Percentiles rank a stretch among this genome's conserved stretches.
Conservation (phyloP, 1,140 invertebrate species). For the Heterodera schachtii region DNA sequence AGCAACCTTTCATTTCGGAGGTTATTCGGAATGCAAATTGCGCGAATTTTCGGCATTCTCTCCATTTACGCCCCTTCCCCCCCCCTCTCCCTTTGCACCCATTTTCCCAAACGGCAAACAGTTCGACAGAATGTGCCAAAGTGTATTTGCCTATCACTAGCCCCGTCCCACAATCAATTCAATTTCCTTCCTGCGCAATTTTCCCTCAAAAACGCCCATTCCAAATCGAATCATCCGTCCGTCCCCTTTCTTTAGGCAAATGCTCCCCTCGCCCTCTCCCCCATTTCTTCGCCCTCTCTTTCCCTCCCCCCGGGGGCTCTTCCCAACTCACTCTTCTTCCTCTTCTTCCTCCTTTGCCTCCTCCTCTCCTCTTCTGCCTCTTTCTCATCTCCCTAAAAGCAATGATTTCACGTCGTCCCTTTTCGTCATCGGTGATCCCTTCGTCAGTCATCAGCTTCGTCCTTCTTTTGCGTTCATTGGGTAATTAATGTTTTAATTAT, state of each 20-base stretch:
- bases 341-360: neutral
- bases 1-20: neutral
- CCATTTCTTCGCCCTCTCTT: neutral
- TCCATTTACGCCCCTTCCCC: no score
- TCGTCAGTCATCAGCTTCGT: no score
- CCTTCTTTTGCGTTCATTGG: no score
- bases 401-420: neutral
- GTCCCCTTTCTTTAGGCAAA: neutral
- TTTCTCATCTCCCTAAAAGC: neutral
- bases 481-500: no score
- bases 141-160: no score
- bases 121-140: neutral
- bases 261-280: neutral
- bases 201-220: constrained; percentile 1
- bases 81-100: no score
- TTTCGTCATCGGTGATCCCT: neutral
- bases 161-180: neutral
- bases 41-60: neutral
- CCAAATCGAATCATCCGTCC: neutral
- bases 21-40: constrained; percentile 12
- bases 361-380: neutral
- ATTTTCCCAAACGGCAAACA: neutral
- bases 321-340: neutral
- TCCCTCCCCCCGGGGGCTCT: neutral
- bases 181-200: constrained; percentile 14